Evolutionary conservation across 2,797 vertebrate genomes (phyloP).

Genomic region (Hyperoplus lanceolatus): DNA sequence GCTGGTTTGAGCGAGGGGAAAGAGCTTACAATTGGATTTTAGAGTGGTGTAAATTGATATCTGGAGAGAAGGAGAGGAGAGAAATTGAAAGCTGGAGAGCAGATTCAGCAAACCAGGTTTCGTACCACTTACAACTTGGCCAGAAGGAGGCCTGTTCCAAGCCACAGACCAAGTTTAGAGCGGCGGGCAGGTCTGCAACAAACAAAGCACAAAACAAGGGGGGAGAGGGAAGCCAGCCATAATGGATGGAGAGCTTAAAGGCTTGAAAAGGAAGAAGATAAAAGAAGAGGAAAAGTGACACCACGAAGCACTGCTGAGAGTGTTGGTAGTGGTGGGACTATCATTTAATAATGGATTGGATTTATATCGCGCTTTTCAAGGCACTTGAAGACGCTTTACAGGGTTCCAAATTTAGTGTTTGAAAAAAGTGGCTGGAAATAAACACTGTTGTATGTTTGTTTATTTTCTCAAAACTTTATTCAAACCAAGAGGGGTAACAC

Average conservation of each 20-base stretch:
- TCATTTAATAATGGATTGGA: constrained; percentile 4
- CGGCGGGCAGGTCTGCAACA: constrained; percentile 6
- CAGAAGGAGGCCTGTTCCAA: constrained; percentile 12
- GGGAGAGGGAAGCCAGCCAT: constrained; percentile 19
- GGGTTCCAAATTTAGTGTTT: neutral
- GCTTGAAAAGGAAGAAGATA: neutral
- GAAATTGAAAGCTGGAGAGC: constrained; percentile 52
- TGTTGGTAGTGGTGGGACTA: neutral
- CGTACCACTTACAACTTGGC: constrained; percentile 28
- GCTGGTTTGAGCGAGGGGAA: constrained; percentile 46
- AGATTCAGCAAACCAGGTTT: constrained; percentile 52
- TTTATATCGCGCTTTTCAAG: too few species aligned
- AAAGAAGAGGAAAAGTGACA: neutral
- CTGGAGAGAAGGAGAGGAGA: constrained; percentile 31
- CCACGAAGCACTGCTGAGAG: neutral
- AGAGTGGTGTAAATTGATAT: constrained; percentile 66
- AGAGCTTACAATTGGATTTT: constrained; percentile 65
- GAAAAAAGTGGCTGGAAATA: neutral
- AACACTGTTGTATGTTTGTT: neutral
- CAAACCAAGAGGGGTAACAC: neutral
- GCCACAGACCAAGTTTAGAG: constrained; percentile 2
- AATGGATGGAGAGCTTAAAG: neutral
- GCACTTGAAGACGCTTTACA: too few species aligned
- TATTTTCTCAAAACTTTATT: neutral
- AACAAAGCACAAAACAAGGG: constrained; percentile 12